Conservation (phyloP, 1,140 invertebrate species). For the Centruroides sculpturatus region DNA sequence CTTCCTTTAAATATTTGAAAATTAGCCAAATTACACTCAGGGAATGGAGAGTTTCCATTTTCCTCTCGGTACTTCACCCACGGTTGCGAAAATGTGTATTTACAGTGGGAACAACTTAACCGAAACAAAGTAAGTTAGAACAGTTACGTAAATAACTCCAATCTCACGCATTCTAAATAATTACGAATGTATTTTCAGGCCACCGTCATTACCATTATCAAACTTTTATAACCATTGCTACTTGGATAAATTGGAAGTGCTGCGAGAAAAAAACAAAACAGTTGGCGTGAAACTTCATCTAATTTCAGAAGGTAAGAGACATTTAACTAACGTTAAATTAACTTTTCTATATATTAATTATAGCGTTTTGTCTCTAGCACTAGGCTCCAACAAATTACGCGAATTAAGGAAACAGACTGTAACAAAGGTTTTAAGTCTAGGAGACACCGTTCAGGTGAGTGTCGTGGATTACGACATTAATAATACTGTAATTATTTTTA, state of each 20-base stretch:
- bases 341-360: conserved; percentile 6
- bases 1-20: conserved; percentile 18
- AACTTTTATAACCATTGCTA: conserved; percentile 84
- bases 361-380: conserved; percentile 13
- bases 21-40: conserved; percentile 67
- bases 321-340: too few species aligned
- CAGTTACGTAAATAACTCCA: neutral
- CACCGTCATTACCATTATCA: conserved; percentile 53
- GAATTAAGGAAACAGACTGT: conserved; percentile 30
- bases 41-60: conserved; percentile 81
- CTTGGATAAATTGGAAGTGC: conserved; percentile 62
- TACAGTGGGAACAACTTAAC: conserved; percentile 59
- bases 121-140: conserved; percentile 33
- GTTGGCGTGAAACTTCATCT: conserved; percentile 28
- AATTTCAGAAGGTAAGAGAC: conserved; percentile 9
- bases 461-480: too few species aligned
- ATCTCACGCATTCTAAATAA: neutral
- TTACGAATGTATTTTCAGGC: conserved; percentile 22
- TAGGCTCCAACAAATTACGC: conserved; percentile 30
- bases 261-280: conserved; percentile 44
- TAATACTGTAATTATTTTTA: too few species aligned
- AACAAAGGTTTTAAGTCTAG: conserved; percentile 30
- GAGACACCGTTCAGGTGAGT: conserved; percentile 29
- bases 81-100: conserved; percentile 78
- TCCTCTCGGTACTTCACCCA: conserved; percentile 71